Base-by-base conservation (phyloP, 2,797 vertebrate genomes). In the Halcyon smyrnensis region DNA sequence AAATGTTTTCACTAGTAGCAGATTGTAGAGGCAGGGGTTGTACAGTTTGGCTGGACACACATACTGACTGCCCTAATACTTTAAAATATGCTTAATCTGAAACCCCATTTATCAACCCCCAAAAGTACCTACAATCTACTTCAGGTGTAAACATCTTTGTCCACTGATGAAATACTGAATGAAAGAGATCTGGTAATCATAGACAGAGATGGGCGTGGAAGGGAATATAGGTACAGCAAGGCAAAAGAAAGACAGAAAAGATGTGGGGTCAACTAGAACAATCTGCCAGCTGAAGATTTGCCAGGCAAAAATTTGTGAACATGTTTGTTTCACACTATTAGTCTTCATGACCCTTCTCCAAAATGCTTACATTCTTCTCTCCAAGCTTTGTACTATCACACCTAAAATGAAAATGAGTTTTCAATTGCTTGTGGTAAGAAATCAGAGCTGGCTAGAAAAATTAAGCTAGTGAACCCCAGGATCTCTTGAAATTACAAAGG, bases 91-190 rank as follows among this genome's bases (percentile, higher is more conserved):
- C 56, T 94, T 93, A 77, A 73, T 84, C 86, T 90, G 59, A 34
- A 74, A 89, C 70, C 95, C 96, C 70, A 70, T 89, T 88, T 95
- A 91, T 83, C 97, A 97, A 97, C 96, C 95, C 95, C 97, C 96
- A 95, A 89, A 95, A 87, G 94, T 96, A 93, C 96, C 96, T 98
- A 98, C 98, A 98, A 98, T 98, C 97, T 98, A 98, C 98, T 98
- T 96, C 97, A 97, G 98, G 97, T 98, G 97, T 98, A 98, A 98
- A 98, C 98, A 98, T 98, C 98, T 98, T 98, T 98, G 98, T 98
- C 98, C 95, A 96, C 90, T 93, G 80, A 96, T 96, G 95, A 76
- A 84, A 78, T 87, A 87, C 25, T 57, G 78, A 94, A 71, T 90
- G 84, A 75, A 95, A 95, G 37, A 68, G 43, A 80, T 32, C 17